phyloP scores from a whole-genome alignment of 2,113 vertebrate genomes.

The Oryzias curvinotus region DNA sequence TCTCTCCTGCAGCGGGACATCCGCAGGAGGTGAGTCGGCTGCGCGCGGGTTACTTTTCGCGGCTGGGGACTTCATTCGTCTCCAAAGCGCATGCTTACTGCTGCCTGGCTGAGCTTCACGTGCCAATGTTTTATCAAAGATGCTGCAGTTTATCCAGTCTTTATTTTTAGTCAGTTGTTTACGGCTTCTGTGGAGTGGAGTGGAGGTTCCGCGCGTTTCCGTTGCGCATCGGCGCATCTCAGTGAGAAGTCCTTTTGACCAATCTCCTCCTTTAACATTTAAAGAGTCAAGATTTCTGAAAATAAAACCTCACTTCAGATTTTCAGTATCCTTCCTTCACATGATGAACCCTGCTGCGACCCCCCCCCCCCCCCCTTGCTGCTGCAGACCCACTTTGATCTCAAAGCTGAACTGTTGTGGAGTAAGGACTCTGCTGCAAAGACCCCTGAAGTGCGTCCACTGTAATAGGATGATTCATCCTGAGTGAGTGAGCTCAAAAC shows the following conservation, averaged over 20 bases:
- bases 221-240: background rate
- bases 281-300: background rate
- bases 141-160: background rate
- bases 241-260: background rate
- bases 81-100: background rate
- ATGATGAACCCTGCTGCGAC: background rate
- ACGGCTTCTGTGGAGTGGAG: background rate
- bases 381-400: too few relatives aligned
- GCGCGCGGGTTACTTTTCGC: slow-evolving; percentile 20
- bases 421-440: background rate
- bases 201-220: background rate
- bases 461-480: too few relatives aligned
- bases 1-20: slow-evolving; percentile 45
- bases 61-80: background rate
- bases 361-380: too few relatives aligned
- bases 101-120: background rate
- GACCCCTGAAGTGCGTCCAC: too few relatives aligned
- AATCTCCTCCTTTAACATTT: background rate
- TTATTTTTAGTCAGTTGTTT: background rate
- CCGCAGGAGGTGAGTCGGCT: slow-evolving; percentile 57
- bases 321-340: background rate
- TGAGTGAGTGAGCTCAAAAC: background rate
- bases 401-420: background rate
- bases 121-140: background rate
- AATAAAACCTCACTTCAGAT: background rate